Conservation (phyloP, 2,888 invertebrate genomes). For the Antheraea assamensis region DNA sequence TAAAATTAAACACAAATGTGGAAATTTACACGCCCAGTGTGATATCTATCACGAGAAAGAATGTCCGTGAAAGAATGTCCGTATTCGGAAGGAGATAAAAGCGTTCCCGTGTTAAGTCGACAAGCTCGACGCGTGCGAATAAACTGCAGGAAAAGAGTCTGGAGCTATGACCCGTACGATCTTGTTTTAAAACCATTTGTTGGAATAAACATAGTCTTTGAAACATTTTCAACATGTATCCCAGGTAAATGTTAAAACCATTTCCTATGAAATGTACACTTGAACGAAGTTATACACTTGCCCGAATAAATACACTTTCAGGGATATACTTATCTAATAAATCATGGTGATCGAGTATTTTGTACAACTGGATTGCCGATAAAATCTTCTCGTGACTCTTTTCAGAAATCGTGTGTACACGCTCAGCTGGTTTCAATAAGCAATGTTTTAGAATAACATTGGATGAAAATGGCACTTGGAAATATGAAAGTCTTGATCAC, state of each 20-base stretch:
- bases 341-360: not conserved
- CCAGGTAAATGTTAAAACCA: not conserved
- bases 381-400: too few relatives aligned
- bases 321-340: not conserved
- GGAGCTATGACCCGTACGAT: constrained; percentile 2
- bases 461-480: not conserved
- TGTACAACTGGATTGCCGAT: not conserved
- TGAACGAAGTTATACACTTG: not conserved
- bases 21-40: not conserved
- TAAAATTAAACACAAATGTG: not conserved
- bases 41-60: constrained; percentile 1
- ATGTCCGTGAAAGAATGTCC: not conserved
- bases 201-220: not conserved
- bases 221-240: not conserved
- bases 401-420: not conserved
- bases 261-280: not conserved
- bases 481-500: not conserved
- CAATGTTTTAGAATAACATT: not conserved
- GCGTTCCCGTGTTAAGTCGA: constrained; percentile 29
- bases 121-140: constrained; percentile 27
- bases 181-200: not conserved
- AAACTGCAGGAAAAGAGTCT: constrained; percentile 21
- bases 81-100: constrained; percentile 27
- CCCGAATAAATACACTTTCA: not conserved
- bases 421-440: not conserved